phyloP scores from a whole-genome alignment of 2,113 vertebrate species.

The Catagonus wagneri region DNA sequence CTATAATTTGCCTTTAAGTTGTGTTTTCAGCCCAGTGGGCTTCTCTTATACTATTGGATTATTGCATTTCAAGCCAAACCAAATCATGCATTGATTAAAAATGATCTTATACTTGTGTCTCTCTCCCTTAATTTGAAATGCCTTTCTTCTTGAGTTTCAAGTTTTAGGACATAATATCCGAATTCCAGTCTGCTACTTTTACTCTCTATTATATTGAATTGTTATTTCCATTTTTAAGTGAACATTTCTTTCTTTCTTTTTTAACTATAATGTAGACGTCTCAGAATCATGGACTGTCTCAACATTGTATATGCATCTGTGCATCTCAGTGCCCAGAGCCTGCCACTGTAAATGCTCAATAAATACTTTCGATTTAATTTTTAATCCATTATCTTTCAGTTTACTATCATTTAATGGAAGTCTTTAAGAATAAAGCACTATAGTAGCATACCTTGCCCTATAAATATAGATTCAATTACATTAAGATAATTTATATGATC shows the following conservation, averaged over 20 bases:
- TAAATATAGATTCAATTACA: neutral
- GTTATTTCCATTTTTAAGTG: neutral
- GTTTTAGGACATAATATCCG: neutral
- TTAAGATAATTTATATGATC: slow-evolving; percentile 19
- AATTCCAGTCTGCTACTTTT: neutral
- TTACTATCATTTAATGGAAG: slow-evolving; percentile 15
- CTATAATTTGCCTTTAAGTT: neutral
- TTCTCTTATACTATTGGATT: neutral
- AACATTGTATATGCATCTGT: neutral
- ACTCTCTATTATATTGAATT: neutral
- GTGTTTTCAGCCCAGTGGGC: neutral
- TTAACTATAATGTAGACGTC: neutral
- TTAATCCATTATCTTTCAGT: neutral
- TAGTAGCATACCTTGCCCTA: neutral
- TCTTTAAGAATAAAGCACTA: neutral
- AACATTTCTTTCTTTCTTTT: neutral
- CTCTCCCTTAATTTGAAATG: neutral
- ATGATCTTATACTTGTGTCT: neutral
- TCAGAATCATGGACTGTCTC: neutral
- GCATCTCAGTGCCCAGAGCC: neutral
- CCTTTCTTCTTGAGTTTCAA: neutral
- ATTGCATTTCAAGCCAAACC: neutral
- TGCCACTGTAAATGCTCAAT: neutral
- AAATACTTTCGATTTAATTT: slow-evolving; percentile 8
- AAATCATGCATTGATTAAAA: neutral